Conservation (phyloP, 1,140 invertebrate genomes). For the Oscheius sp. region DNA sequence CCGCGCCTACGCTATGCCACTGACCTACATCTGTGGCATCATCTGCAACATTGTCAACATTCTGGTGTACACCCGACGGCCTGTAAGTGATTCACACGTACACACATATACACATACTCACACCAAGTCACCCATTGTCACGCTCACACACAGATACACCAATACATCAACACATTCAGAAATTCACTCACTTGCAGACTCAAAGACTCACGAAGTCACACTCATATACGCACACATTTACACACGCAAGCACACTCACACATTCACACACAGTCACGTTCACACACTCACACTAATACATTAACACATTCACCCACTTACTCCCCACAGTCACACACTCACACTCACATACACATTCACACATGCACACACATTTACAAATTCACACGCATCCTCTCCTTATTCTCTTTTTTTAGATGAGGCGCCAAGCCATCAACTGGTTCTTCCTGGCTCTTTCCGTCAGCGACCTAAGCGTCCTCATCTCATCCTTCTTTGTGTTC, state of each 20-base stretch:
- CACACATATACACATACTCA: background rate
- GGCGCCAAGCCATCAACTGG: constrained; percentile 37
- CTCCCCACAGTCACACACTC: too few species aligned
- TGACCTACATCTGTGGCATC: constrained; percentile 35
- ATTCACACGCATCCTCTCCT: background rate
- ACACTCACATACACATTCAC: too few species aligned
- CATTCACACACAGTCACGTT: too few species aligned
- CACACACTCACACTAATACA: too few species aligned
- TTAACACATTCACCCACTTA: too few species aligned
- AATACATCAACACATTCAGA: too few species aligned
- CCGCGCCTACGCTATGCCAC: constrained; percentile 29
- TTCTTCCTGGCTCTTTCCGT: constrained; percentile 35
- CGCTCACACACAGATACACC: too few species aligned
- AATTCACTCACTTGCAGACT: too few species aligned
- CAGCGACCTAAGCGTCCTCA: constrained; percentile 20
- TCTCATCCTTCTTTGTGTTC: constrained; percentile 38
- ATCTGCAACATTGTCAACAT: constrained; percentile 33
- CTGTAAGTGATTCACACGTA: background rate
- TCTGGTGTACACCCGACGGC: constrained; percentile 29
- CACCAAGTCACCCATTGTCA: too few species aligned
- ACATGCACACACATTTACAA: background rate
- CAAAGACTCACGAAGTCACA: too few species aligned
- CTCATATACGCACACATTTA: too few species aligned
- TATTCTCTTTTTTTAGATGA: constrained; percentile 21
- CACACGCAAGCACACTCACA: too few species aligned